Evolutionary conservation across 1,140 invertebrate species (phyloP).

Genomic region (Pinna nobilis): DNA sequence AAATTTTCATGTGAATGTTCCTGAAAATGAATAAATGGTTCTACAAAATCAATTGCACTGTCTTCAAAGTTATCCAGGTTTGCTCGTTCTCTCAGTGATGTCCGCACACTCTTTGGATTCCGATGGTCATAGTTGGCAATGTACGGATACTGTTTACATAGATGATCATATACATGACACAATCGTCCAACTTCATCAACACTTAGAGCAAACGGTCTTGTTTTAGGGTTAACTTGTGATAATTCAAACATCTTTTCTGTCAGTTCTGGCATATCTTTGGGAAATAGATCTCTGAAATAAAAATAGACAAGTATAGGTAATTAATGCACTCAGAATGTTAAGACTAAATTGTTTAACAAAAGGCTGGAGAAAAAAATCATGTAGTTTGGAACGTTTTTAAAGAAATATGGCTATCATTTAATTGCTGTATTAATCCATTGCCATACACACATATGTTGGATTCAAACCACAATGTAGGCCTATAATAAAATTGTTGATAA

Average conservation of each 20-base stretch:
- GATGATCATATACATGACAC: slow-evolving; percentile 83
- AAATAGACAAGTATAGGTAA: too few relatives aligned
- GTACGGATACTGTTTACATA: slow-evolving; percentile 83
- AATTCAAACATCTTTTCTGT: slow-evolving; percentile 82
- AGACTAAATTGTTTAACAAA: too few relatives aligned
- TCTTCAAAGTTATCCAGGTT: too few relatives aligned
- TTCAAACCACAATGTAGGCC: too few relatives aligned
- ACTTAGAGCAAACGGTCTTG: slow-evolving; percentile 77
- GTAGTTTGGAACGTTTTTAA: not conserved
- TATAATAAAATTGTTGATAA: too few relatives aligned
- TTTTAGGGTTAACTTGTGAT: slow-evolving; percentile 83
- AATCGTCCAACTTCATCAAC: slow-evolving; percentile 87
- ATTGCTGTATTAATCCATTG: not conserved
- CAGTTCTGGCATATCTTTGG: slow-evolving; percentile 82
- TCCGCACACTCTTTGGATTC: slow-evolving; percentile 27
- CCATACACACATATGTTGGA: too few relatives aligned
- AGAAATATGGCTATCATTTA: not conserved
- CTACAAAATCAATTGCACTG: too few relatives aligned
- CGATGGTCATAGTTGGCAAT: slow-evolving; percentile 81
- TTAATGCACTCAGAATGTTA: too few relatives aligned
- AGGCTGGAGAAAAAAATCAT: not conserved
- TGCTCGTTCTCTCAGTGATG: too few relatives aligned
- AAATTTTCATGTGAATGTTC: too few relatives aligned
- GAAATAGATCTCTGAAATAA: slow-evolving; percentile 82
- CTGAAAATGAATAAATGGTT: too few relatives aligned